Evolutionary conservation across 2,113 vertebrate species (phyloP), one percentile per base, ranked within the genome.

Genomic region (Corythoichthys intestinalis): DNA sequence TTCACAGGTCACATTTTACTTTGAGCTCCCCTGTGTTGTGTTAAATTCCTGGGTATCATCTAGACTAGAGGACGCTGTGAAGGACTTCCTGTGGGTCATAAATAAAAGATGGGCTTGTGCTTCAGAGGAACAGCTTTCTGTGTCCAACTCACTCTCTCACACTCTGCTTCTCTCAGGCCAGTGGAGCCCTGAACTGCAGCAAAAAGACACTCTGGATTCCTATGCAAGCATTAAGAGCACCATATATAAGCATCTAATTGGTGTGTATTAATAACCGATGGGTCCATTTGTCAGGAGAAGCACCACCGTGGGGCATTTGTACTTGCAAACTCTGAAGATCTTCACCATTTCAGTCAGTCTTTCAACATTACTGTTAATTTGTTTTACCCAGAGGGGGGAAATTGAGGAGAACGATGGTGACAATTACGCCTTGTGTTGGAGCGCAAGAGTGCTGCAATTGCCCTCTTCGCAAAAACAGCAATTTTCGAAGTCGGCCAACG

Each of bases 81-180:
- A 90, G 88, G 89, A 87, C 89, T 88, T 90, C 88, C 87, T 88
- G 87, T 85, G 83, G 84, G 86, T 85, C 85, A 88, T 91, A 88
- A 89, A 91, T 90, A 90, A 91, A 90, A 90, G 81, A 90, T 91
- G 74, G 84, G 76, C 61, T 62, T 70, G 70, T 70, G 87, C 88
- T 80, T 88, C 74, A 79, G 71, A 84, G 74, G 73, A 87, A 77
- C 82, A 83, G 78, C 83, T 81, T 70, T 78, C 69, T 74, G 72
- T 62, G 41, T 61, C 54, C 59, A 66, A 74, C 52, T 68, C 44
- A 48, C 61, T 70, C 34, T 69, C 47, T 70, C 28, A 39, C 15
- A 14, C 52, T 73, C 20, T 64, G 50, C 60, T 54, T 58, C 64
- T 79, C 71, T 49, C 56, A 15, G 72, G 46, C 64, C 72, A 71